Conservation (phyloP, 2,888 invertebrate species). For the Hypomecis atomaria region DNA sequence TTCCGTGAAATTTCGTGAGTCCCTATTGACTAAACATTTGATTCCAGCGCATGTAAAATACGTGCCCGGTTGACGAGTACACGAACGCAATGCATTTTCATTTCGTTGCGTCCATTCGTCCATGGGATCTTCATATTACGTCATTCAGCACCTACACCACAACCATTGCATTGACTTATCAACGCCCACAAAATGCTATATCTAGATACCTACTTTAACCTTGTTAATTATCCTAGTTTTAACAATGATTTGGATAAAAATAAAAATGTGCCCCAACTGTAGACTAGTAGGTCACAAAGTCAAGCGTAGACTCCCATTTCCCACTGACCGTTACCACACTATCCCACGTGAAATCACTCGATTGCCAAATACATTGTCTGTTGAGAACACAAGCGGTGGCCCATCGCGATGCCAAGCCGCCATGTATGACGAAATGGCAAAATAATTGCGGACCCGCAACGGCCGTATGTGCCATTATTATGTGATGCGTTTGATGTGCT, state of each 20-base stretch:
- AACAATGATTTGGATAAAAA: background rate
- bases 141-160: too few species aligned
- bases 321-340: constrained; percentile 52
- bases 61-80: too few species aligned
- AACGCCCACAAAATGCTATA: too few species aligned
- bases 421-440: constrained; percentile 50
- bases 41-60: too few species aligned
- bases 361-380: constrained; percentile 59
- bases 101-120: too few species aligned
- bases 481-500: constrained; percentile 2
- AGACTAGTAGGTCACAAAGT: constrained; percentile 6
- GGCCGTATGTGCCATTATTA: constrained; percentile 20
- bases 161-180: too few species aligned
- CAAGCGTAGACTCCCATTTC: constrained; percentile 7
- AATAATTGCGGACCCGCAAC: constrained; percentile 42
- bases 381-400: constrained; percentile 51
- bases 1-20: too few species aligned
- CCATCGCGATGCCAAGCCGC: constrained; percentile 38
- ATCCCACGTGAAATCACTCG: constrained; percentile 71
- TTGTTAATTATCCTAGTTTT: too few species aligned
- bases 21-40: too few species aligned
- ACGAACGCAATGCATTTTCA: too few species aligned
- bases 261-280: background rate
- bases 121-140: too few species aligned
- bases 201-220: too few species aligned